Evolutionary conservation across 1,140 invertebrate genomes (phyloP).

Genomic region (Zaprionus nigranus): DNA sequence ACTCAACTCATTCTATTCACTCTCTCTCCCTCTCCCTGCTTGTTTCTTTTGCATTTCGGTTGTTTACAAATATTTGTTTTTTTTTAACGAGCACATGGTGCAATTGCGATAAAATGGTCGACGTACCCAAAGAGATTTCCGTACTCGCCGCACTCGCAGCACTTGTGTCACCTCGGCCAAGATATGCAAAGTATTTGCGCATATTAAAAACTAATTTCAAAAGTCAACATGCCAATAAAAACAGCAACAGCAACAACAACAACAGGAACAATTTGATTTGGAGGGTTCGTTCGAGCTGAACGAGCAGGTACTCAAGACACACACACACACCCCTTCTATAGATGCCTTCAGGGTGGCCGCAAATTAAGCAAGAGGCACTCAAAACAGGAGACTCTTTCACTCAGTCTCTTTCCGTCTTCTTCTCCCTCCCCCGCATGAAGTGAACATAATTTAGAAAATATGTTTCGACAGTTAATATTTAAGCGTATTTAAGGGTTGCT

Average conservation of each 20-base stretch:
- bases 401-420: neutral
- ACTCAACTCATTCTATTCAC: neutral
- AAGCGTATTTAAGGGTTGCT: constrained; percentile 74
- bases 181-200: constrained; percentile 82
- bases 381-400: constrained; percentile 43
- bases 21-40: constrained; percentile 29
- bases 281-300: constrained; percentile 40
- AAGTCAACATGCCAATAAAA: constrained; percentile 83
- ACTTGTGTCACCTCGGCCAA: constrained; percentile 47
- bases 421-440: constrained; percentile 13
- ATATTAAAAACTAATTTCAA: constrained; percentile 83
- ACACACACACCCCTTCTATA: constrained; percentile 52
- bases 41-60: constrained; percentile 66
- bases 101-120: constrained; percentile 41
- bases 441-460: constrained; percentile 81
- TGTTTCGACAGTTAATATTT: constrained; percentile 63
- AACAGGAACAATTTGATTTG: neutral
- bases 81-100: constrained; percentile 65
- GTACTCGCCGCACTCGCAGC: neutral
- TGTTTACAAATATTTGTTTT: constrained; percentile 78
- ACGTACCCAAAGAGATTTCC: constrained; percentile 4
- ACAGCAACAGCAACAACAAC: constrained; percentile 53
- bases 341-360: constrained; percentile 59
- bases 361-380: constrained; percentile 81
- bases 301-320: constrained; percentile 67